Base-by-base conservation (phyloP, 2,888 invertebrate species). In the Agriopis aurantiaria region DNA sequence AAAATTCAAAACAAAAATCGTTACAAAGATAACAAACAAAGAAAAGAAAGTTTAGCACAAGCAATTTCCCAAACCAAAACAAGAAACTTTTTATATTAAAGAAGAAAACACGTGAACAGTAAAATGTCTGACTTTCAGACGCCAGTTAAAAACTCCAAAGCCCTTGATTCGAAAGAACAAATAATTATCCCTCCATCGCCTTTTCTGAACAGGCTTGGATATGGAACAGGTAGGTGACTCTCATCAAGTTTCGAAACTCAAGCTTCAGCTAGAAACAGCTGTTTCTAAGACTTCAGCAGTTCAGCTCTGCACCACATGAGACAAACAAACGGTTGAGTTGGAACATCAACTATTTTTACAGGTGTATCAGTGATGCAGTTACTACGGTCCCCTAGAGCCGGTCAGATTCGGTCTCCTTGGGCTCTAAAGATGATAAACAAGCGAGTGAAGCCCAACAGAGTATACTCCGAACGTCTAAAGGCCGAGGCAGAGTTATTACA, bases 381-480 rank as follows among this genome's bases (percentile, higher is more conserved):
- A 72, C 95, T 97, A 67, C 94, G 98, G 73, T 97, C 97, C 0
- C 97, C 97, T 0, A 92, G 95, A 77, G 95, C 95, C 0, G 96
- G 97, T 8, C 95, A 95, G 77, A 88, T 95, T 0, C 95, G 96
- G n/a, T 98, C 98, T 0, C 98, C 98, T 0, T 98, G 98, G 98
- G 98, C 98, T 0, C 92, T 98, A 0, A 98, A 98, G 84, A 96
- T 97, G 88, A 85, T 97, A 1, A 95, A 95, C 76, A 95, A 92
- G 61, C 88, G 88, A 3, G 91, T 92, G 17, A 94, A 93, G 77
- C 94, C 94, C 0, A 86, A 86, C 71, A 84, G 81, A 76, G 89
- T 91, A 0, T 92, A 91, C 74, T 92, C 95, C 3, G 91, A 95
- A 23, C 95, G 97, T 0, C 90, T 98, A 52, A 91, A 95, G 71